Conservation (phyloP, 2,113 vertebrate species). For the human region DNA sequence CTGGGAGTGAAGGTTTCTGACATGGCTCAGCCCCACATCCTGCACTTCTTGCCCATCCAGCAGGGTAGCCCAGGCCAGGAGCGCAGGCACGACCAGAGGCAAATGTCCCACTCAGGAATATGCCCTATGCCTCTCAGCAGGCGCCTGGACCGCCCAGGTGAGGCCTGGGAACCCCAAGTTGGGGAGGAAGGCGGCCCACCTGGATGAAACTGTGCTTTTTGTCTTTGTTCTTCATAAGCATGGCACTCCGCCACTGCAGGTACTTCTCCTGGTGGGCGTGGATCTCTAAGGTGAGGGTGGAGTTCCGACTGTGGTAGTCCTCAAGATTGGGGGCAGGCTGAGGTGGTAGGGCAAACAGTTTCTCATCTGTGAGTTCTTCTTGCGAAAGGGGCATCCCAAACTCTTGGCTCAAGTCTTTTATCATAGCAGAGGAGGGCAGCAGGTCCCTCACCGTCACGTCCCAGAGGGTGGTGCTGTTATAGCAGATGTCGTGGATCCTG, state of each 20-base stretch:
- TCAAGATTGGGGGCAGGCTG: fast-evolving
- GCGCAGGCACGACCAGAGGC: neutral
- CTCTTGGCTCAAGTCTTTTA: slow-evolving; percentile 82
- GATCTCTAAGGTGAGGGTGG: neutral
- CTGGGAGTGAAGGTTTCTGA: neutral
- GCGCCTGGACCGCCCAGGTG: neutral
- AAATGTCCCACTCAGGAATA: too few relatives aligned
- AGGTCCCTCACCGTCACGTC: slow-evolving; percentile 82
- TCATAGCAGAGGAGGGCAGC: slow-evolving; percentile 89
- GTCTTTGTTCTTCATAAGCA: neutral
- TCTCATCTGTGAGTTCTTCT: slow-evolving; percentile 47
- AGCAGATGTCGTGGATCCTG: slow-evolving; percentile 85
- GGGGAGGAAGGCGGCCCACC: slow-evolving; percentile 68
- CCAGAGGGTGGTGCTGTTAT: slow-evolving; percentile 76
- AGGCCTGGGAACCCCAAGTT: neutral
- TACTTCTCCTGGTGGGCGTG: slow-evolving; percentile 69
- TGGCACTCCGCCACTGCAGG: slow-evolving; percentile 64
- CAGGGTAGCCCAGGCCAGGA: neutral
- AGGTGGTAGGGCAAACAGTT: too few relatives aligned
- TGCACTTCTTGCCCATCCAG: too few relatives aligned
- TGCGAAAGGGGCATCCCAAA: slow-evolving; percentile 79
- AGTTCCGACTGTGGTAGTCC: fast-evolving
- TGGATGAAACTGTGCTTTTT: slow-evolving; percentile 67
- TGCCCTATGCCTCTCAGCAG: neutral
- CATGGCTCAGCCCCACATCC: fast-evolving